A percentile compares a stretch with the other conserved stretches of the same genome.
Conservation (phyloP, 1,140 invertebrate genomes). For the Drosophila watanabei region DNA sequence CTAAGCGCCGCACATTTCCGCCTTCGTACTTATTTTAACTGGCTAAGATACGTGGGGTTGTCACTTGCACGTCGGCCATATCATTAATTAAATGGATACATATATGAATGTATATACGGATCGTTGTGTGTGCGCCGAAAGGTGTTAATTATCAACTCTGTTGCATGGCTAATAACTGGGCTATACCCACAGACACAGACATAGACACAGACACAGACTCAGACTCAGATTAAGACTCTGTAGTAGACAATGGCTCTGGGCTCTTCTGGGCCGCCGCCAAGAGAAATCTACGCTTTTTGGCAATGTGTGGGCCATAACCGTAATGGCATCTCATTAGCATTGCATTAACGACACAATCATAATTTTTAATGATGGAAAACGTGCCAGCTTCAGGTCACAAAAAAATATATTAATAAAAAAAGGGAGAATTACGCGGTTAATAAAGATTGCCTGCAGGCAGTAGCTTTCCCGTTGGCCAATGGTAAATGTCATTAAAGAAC, state of each 20-base stretch:
- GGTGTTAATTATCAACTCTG: constrained; percentile 68
- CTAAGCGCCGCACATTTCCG: constrained; percentile 73
- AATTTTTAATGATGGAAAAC: constrained; percentile 78
- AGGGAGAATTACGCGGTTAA: constrained; percentile 15
- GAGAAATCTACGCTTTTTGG: constrained; percentile 65
- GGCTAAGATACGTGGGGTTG: constrained; percentile 49
- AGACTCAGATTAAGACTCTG: constrained; percentile 14
- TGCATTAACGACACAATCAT: constrained; percentile 71
- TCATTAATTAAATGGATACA: constrained; percentile 62
- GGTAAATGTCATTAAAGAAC: constrained; percentile 44
- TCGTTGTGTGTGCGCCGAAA: constrained; percentile 25
- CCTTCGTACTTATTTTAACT: constrained; percentile 51
- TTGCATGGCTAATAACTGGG: constrained; percentile 74
- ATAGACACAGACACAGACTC: constrained; percentile 18
- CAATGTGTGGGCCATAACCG: constrained; percentile 71
- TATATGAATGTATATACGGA: neutral
- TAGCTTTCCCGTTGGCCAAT: constrained; percentile 44
- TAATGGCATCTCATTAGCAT: constrained; percentile 67
- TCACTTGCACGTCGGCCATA: constrained; percentile 58
- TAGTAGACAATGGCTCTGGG: constrained; percentile 32
- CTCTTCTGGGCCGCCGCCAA: constrained; percentile 17
- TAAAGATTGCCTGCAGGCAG: constrained; percentile 12
- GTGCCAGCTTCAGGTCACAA: constrained; percentile 59
- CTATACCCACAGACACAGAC: constrained; percentile 52
- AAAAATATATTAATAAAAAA: constrained; percentile 23